Conservation (phyloP, 35 echinoderm and acorn worm species). For the Patiria miniata region DNA sequence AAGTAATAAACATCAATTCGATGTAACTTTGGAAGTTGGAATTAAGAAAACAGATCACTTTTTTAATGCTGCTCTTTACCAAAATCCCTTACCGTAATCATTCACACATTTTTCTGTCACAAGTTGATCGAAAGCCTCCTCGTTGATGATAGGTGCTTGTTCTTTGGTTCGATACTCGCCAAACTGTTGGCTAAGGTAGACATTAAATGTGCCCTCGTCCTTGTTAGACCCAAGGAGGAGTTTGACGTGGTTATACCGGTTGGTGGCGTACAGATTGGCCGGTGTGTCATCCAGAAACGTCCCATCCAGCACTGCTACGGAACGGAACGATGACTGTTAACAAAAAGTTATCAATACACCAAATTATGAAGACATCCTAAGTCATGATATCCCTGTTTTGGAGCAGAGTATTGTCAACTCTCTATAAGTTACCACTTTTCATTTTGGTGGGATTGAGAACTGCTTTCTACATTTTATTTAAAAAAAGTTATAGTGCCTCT, state of each 20-base stretch:
- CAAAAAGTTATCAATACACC: not conserved
- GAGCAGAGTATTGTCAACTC: too few relatives aligned
- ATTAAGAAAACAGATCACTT: too few relatives aligned
- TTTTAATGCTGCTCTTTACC: too few relatives aligned
- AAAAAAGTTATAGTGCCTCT: too few relatives aligned
- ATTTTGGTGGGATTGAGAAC: too few relatives aligned
- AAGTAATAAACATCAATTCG: too few relatives aligned
- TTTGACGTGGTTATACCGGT: not conserved
- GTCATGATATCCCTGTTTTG: too few relatives aligned
- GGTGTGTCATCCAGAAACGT: conserved; percentile 32
- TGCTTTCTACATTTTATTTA: too few relatives aligned
- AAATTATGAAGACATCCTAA: too few relatives aligned
- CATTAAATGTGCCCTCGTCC: conserved; percentile 35
- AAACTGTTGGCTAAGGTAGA: not conserved
- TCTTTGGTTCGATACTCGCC: not conserved
- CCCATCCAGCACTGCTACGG: not conserved
- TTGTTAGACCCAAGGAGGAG: conserved; percentile 28
- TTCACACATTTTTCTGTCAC: not conserved
- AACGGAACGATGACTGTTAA: not conserved
- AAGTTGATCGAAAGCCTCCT: not conserved
- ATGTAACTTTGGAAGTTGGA: too few relatives aligned
- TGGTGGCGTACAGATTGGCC: conserved; percentile 18
- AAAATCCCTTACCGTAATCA: not conserved
- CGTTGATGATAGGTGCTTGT: not conserved
- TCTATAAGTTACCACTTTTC: too few relatives aligned